phyloP scores from a whole-genome alignment of 1,140 invertebrate species.

The Apis dorsata region DNA sequence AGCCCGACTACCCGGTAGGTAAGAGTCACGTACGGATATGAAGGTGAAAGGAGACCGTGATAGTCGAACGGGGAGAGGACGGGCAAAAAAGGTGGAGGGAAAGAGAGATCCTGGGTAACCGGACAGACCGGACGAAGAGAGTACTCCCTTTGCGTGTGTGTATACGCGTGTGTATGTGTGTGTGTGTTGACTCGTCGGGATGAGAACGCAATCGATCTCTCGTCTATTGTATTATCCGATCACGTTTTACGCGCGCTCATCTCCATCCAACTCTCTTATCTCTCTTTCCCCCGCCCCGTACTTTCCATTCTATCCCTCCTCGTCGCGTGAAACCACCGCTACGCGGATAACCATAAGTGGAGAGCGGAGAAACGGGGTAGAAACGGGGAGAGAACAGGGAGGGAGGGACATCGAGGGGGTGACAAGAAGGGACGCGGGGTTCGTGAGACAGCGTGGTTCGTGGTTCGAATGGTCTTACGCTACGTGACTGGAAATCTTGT shows the following conservation, averaged over 20 bases:
- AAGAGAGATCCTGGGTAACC: neutral
- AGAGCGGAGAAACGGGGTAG: conserved; percentile 3
- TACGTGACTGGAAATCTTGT: conserved; percentile 75
- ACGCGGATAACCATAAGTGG: conserved; percentile 45
- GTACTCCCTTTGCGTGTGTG: neutral
- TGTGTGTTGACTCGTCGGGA: conserved; percentile 27
- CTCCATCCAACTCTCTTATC: conserved; percentile 53
- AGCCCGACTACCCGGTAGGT: conserved; percentile 52
- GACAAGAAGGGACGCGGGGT: conserved; percentile 58
- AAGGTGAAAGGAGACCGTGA: conserved; percentile 62
- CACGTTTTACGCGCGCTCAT: conserved; percentile 65
- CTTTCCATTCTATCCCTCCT: neutral
- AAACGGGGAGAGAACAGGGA: neutral
- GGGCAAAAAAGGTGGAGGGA: neutral
- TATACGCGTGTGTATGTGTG: neutral
- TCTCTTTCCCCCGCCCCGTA: conserved; percentile 4
- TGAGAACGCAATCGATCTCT: conserved; percentile 64
- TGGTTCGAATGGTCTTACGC: conserved; percentile 62
- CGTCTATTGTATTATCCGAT: conserved; percentile 68
- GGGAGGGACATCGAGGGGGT: neutral
- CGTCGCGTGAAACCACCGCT: neutral
- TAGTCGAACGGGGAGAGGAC: conserved; percentile 51
- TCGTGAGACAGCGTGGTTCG: conserved; percentile 59
- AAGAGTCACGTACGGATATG: conserved; percentile 59
- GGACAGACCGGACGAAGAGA: neutral